phyloP scores from a whole-genome alignment of 2,113 vertebrate species.

The Heloderma charlesbogerti region DNA sequence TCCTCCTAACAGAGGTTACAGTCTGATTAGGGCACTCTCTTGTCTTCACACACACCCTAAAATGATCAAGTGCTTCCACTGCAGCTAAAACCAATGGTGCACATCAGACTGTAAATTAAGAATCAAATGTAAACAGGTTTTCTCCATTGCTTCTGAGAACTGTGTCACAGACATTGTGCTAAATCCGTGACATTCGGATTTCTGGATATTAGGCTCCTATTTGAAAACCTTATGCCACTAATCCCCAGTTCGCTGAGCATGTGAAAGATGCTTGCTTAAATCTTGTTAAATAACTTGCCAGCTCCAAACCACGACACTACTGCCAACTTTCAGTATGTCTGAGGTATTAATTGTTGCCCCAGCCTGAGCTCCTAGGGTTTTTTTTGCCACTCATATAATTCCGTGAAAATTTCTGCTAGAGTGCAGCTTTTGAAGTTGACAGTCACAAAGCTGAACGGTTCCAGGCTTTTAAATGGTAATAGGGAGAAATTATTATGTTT shows the following conservation, averaged over 20 bases:
- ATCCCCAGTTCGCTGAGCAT: not conserved
- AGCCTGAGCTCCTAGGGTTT: not conserved
- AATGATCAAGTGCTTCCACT: not conserved
- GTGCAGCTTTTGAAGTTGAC: slow-evolving; percentile 6
- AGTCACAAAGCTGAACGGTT: not conserved
- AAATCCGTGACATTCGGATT: slow-evolving; percentile 27
- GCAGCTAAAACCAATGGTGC: not conserved
- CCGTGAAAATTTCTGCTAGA: not conserved
- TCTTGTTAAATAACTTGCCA: slow-evolving; percentile 12
- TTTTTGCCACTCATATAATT: slow-evolving; percentile 16
- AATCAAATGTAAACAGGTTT: not conserved
- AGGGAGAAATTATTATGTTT: not conserved
- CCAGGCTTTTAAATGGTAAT: not conserved
- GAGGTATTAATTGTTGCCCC: slow-evolving; percentile 25
- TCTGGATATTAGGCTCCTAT: not conserved
- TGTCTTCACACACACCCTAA: too few relatives aligned
- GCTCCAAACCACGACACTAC: not conserved
- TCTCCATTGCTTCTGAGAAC: not conserved
- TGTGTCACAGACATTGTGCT: not conserved
- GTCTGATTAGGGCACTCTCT: too few relatives aligned
- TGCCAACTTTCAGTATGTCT: slow-evolving; percentile 15
- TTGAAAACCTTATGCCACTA: not conserved
- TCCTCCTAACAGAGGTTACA: not conserved
- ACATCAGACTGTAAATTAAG: not conserved
- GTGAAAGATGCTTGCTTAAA: slow-evolving; percentile 18